phyloP scores from a whole-genome alignment of 2,888 invertebrate species.

The Sminthurinus aureus region DNA sequence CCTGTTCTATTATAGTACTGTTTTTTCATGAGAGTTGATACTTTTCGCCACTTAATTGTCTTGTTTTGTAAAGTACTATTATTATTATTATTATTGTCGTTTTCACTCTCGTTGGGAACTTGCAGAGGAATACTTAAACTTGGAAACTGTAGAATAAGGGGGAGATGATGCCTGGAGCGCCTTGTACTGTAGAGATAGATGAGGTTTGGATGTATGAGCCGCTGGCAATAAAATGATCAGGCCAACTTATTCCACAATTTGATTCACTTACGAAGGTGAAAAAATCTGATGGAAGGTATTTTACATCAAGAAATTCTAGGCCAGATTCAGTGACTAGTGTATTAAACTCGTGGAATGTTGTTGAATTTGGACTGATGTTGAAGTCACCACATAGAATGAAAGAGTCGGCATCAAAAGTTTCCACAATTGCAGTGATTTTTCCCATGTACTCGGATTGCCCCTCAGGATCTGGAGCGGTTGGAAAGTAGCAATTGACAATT shows the following conservation, averaged over 20 bases:
- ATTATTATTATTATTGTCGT: too few relatives aligned
- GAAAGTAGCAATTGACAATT: neutral
- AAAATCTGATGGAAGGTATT: neutral
- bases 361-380: neutral
- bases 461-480: neutral
- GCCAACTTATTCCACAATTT: neutral
- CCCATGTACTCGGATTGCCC: neutral
- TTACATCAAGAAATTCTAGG: neutral
- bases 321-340: neutral
- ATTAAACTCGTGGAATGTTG: neutral
- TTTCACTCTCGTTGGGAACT: neutral
- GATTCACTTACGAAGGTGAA: neutral
- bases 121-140: neutral
- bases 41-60: neutral
- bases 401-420: neutral
- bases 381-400: neutral
- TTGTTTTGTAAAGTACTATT: neutral
- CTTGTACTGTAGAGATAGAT: neutral
- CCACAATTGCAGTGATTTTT: neutral
- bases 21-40: neutral
- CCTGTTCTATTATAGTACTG: too few relatives aligned
- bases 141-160: neutral
- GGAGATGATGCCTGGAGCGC: neutral
- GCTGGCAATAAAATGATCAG: neutral
- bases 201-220: neutral